Base-by-base conservation (phyloP, 1,140 invertebrate species). In the Bombus consobrinus region DNA sequence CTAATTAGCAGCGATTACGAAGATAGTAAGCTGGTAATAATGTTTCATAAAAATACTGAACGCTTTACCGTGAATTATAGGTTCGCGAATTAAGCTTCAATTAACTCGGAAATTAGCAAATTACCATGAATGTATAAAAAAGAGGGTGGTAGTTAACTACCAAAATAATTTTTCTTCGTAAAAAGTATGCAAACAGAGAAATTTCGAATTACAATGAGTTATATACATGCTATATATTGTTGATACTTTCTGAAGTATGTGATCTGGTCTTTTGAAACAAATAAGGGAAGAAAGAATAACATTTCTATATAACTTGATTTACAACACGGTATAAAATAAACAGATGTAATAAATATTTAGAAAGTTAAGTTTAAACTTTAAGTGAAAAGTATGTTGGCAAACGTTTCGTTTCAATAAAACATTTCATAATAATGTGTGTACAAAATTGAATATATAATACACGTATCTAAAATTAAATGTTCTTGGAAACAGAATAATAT, bases 91-190 rank as follows among this genome's bases (percentile, higher is more conserved):
- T 80, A 80, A 80, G 66, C 64, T 80, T 80, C 43, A 39, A 80
- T 69, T 80, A 82, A 28, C 53, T 74, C 15, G 71, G 22, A 75
- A 75, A 82, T 75, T 74, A 74, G 71, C 80, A 62, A 82, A 82
- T 82, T 82, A 74, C 32, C 41, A 15, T 25, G 39, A 47, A 43
- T 64, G 15, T 39, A 10, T 12, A 8, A 59, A 13, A 43, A 22
- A 6, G 37, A 2, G 68, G 8, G 15, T 0, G 28, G 12, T 59
- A 73, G 73, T 81, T 81, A n/a, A 18, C 13, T 81, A 47, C 3
- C 10, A 79, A 68, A 34, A 47, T 41, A 13, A 68, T 28, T 9
- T 66, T 22, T 18, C 37, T 28, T 25, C n/a, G 5, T 47, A 57
- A 22, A 57, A 62, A 13, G 12, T 32, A 80, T 9, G 18, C 9